Conservation (phyloP, 2,888 invertebrate genomes). For the Idaea aversata region DNA sequence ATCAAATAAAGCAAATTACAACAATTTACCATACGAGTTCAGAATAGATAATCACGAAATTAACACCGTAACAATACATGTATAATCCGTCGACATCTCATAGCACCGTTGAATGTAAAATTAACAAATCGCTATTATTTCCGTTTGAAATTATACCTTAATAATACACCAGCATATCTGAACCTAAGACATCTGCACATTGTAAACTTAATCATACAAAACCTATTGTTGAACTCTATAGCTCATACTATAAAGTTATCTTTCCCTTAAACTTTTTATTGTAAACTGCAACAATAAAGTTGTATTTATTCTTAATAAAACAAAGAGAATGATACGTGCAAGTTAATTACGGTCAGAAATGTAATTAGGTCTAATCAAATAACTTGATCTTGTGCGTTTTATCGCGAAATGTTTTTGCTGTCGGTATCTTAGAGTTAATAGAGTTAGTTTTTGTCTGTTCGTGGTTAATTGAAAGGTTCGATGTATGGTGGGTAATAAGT, state of each 20-base stretch:
- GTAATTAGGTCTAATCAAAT: constrained; percentile 78
- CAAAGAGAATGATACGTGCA: constrained; percentile 74
- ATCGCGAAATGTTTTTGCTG: constrained; percentile 47
- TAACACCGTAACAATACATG: constrained; percentile 29
- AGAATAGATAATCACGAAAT: neutral
- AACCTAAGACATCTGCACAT: constrained; percentile 60
- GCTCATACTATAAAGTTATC: constrained; percentile 33
- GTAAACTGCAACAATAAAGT: constrained; percentile 25
- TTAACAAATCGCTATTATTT: constrained; percentile 76
- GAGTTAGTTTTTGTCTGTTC: constrained; percentile 36
- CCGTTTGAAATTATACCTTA: constrained; percentile 71
- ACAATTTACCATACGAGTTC: neutral
- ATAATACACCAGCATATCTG: constrained; percentile 71
- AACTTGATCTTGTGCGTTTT: constrained; percentile 68
- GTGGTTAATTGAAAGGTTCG: constrained; percentile 45
- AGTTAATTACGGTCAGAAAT: constrained; percentile 75
- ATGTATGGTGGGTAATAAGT: constrained; percentile 22
- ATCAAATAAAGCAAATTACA: neutral
- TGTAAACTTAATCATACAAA: constrained; percentile 13
- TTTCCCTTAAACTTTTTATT: constrained; percentile 26
- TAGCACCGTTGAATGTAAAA: constrained; percentile 62
- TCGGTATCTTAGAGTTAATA: constrained; percentile 41
- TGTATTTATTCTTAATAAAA: constrained; percentile 64
- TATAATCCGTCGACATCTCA: constrained; percentile 48
- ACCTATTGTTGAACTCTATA: constrained; percentile 21